These are phyloP conservation scores for Stegastes partitus DNA, from an alignment of 2,113 vertebrate genomes.

Conservation along the genomic window DNA sequence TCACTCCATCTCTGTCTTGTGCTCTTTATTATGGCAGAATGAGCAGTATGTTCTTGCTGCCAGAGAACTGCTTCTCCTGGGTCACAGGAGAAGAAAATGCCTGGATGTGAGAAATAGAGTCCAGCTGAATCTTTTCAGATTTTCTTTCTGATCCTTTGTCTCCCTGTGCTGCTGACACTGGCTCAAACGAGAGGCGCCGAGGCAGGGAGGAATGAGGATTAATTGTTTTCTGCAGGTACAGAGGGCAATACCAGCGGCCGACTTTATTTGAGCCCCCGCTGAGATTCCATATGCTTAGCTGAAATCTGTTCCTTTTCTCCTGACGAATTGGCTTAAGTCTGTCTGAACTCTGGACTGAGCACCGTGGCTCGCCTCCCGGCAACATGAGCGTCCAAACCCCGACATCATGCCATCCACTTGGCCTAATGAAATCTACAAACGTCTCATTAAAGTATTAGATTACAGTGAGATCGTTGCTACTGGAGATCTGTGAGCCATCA, in stretches of 20 bases:
- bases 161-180: constrained; percentile 27
- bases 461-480: constrained; percentile 9
- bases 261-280: constrained; percentile 64
- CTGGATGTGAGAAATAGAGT: constrained; percentile 30
- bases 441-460: constrained; percentile 9
- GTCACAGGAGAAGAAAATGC: constrained; percentile 48
- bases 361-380: constrained; percentile 23
- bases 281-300: constrained; percentile 71
- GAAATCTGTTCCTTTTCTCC: constrained; percentile 72
- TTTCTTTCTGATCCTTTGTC: constrained; percentile 12
- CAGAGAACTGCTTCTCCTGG: constrained; percentile 25
- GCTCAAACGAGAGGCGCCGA: constrained; percentile 46
- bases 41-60: constrained; percentile 24
- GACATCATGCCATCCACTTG: constrained; percentile 7
- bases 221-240: constrained; percentile 81
- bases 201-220: constrained; percentile 62
- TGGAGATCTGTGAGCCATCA: neutral
- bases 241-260: constrained; percentile 63
- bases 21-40: constrained; percentile 48
- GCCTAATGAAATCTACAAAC: constrained; percentile 15
- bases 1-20: constrained; percentile 44
- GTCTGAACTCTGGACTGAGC: constrained; percentile 42
- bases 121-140: constrained; percentile 36
- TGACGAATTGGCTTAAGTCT: constrained; percentile 46
- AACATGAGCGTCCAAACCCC: constrained; percentile 17